Conservation (phyloP, 2,888 invertebrate species). For the Polydesmus complanatus region DNA sequence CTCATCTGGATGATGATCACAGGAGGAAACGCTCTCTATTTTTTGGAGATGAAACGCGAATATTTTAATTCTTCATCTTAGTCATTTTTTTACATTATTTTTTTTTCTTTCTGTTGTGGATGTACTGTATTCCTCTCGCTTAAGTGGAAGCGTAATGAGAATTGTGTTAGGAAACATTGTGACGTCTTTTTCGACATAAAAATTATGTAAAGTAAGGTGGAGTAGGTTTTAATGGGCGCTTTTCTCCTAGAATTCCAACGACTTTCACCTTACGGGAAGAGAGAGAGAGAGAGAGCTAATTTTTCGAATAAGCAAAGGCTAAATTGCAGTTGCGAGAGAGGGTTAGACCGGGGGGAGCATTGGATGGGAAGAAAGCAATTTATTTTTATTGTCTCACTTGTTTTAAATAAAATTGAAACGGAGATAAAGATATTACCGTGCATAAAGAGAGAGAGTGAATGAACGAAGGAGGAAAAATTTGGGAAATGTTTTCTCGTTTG, state of each 20-base stretch:
- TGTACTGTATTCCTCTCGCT: too few species aligned
- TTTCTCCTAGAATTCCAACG: not conserved
- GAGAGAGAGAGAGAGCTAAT: too few species aligned
- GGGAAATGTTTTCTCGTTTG: not conserved
- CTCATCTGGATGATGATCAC: not conserved
- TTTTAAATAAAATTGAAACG: not conserved
- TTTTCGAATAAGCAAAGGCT: not conserved
- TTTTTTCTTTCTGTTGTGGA: too few species aligned
- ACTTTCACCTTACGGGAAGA: not conserved
- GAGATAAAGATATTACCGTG: not conserved
- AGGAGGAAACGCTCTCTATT: not conserved
- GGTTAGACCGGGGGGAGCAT: not conserved
- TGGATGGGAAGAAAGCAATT: not conserved
- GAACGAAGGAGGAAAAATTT: not conserved
- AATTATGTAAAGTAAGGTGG: not conserved
- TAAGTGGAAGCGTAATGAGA: not conserved
- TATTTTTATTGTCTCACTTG: not conserved
- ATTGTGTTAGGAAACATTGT: not conserved
- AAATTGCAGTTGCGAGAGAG: not conserved
- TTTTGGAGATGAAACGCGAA: too few species aligned
- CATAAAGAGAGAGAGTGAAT: not conserved
- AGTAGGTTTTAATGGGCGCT: not conserved
- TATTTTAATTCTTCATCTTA: too few species aligned
- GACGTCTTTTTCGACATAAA: not conserved
- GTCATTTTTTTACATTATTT: too few species aligned